A percentile compares a stretch with the other conserved stretches of the same genome.
phyloP scores from a whole-genome alignment of 1,140 invertebrate species.

The Scaptomyza montana region DNA sequence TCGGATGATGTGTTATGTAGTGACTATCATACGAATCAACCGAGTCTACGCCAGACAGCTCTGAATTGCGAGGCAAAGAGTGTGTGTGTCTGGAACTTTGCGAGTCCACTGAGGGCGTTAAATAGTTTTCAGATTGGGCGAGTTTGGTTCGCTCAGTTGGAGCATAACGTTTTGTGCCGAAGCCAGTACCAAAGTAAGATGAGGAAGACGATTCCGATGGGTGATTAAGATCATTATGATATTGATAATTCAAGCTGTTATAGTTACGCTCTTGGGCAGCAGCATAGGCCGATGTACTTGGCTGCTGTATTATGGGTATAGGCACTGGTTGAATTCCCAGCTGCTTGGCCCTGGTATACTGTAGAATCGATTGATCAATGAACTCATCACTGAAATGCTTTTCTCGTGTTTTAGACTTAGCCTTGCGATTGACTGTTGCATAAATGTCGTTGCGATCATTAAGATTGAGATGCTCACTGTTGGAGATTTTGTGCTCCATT shows the following conservation, averaged over 20 bases:
- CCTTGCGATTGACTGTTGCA: conserved; percentile 82
- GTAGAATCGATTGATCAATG: conserved; percentile 78
- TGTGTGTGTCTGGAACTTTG: conserved; percentile 78
- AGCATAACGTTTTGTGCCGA: conserved; percentile 68
- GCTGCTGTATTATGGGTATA: conserved; percentile 59
- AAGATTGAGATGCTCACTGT: conserved; percentile 75
- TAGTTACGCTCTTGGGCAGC: conserved; percentile 69
- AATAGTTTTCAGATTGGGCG: conserved; percentile 76
- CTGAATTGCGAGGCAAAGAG: conserved; percentile 79
- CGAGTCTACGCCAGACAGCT: conserved; percentile 80
- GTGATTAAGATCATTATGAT: conserved; percentile 82
- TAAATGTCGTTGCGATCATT: conserved; percentile 83
- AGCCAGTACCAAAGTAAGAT: conserved; percentile 80
- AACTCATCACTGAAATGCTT: conserved; percentile 83
- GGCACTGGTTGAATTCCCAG: conserved; percentile 51
- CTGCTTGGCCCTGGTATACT: conserved; percentile 78
- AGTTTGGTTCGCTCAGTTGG: conserved; percentile 62
- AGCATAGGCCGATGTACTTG: conserved; percentile 64
- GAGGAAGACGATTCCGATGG: conserved; percentile 80
- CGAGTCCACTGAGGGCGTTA: conserved; percentile 78
- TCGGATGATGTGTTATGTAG: conserved; percentile 79
- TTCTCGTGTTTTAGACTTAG: conserved; percentile 78
- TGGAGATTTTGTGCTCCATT: conserved; percentile 77
- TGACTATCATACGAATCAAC: conserved; percentile 83
- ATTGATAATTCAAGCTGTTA: conserved; percentile 74